Evolutionary conservation across 2,888 invertebrate species (phyloP).

Genomic region (Agrochola lota): DNA sequence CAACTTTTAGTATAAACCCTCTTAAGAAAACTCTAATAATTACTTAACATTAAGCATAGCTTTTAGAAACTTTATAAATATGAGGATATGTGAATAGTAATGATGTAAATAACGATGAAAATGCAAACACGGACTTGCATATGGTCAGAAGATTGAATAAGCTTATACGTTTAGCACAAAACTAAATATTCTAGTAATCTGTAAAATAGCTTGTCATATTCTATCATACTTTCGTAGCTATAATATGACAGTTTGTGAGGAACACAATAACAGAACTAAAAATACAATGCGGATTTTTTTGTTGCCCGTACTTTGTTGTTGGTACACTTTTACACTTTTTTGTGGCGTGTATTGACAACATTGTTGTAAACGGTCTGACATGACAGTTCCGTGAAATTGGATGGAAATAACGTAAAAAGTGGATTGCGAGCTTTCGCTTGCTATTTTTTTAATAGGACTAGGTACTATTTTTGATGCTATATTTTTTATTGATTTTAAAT

Average conservation of each 20-base stretch:
- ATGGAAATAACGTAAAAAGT: not conserved
- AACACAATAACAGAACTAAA: conserved; percentile 39
- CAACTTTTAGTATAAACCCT: too few species aligned
- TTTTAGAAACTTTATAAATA: too few species aligned
- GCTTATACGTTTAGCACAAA: not conserved
- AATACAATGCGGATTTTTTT: conserved; percentile 22
- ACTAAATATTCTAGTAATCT: not conserved
- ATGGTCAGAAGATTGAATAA: not conserved
- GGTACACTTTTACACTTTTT: not conserved
- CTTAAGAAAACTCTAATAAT: too few species aligned
- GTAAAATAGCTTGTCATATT: conserved; percentile 20
- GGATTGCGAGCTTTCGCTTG: not conserved
- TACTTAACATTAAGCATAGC: too few species aligned
- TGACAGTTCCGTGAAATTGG: conserved; percentile 4
- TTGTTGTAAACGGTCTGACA: not conserved
- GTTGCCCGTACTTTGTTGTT: not conserved
- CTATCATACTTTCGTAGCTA: conserved; percentile 2
- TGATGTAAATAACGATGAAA: too few species aligned
- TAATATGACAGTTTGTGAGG: conserved; percentile 10
- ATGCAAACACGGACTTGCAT: not conserved
- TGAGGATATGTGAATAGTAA: too few species aligned
- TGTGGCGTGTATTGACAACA: not conserved
- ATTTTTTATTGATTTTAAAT: too few species aligned
- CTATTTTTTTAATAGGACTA: not conserved
- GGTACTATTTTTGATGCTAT: too few species aligned